Base-by-base conservation (phyloP, 2,113 vertebrate genomes). In the Balaenoptera acutorostrata region DNA sequence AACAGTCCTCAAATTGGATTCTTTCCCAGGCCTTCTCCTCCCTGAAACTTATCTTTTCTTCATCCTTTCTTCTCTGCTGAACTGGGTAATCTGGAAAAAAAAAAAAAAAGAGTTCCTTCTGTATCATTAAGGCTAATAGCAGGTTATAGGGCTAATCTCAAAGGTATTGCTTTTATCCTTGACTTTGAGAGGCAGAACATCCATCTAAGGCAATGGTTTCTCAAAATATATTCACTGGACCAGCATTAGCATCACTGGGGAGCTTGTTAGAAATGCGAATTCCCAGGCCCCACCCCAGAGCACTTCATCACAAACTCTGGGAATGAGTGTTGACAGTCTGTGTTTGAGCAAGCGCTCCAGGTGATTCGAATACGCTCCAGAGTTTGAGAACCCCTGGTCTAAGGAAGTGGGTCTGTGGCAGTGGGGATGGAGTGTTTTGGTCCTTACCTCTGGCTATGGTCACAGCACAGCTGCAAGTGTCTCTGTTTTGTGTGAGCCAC, bases 41-140 rank as follows among this genome's bases (percentile, higher is more conserved):
- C 59, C 86, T 49, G 71, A 68, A 84, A 84, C 57, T 23, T 55
- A 57, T 71, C 20, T 88, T 87, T 31, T 44, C 29, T 94, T 41
- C 64, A 31, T 55, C 72, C 33, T 77, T 46, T 39, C 27, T 13
- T 31, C 12, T 29, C 29, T 94, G 90, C 31, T 6, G 2, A 69
- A 41, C 33, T 41, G 64, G 8, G 15, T 12, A 80, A 90, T 59
- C 63, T 36, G 33, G 33, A 66, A 61, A 91, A 46, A 63, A 41
- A 36, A 17, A 46, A 49, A 91, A 27, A 78, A 31, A 49, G 0
- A 69, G 55, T 85, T 68, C 13, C 12, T 41, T 55, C 25, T 46
- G 11, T 72, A 25, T 49, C 3, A 8, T 64, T 80, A 64, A 46
- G 18, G 12, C 36, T 59, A 52, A 20, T 12, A 63, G 52, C 59